Evolutionary conservation across 2,113 vertebrate genomes (phyloP).

Genomic region (Gasterosteus nipponicus): DNA sequence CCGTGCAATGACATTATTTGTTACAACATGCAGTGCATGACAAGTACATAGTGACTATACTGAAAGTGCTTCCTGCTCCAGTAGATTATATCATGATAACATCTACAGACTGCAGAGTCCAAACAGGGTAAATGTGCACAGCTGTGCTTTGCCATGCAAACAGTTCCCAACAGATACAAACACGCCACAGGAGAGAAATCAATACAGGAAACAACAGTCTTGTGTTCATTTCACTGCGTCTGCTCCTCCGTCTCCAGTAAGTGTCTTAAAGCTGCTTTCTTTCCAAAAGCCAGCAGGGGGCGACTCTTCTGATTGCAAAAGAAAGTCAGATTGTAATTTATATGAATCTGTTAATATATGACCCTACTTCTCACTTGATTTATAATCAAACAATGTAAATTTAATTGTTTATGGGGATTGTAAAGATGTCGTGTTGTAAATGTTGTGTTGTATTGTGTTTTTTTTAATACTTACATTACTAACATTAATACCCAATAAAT

Average conservation of each 20-base stretch:
- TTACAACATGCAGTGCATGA: background rate
- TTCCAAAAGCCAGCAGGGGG: background rate
- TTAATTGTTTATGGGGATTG: too few species aligned
- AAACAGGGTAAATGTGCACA: background rate
- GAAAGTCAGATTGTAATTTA: background rate
- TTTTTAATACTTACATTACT: too few species aligned
- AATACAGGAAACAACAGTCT: background rate
- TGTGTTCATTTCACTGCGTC: background rate
- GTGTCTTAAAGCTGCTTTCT: background rate
- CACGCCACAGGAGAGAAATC: background rate
- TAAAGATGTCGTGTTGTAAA: too few species aligned
- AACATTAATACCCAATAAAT: too few species aligned
- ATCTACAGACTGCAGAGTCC: background rate
- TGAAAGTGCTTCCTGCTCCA: background rate
- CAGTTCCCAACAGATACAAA: background rate
- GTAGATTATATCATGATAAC: background rate
- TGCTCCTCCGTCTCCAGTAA: background rate
- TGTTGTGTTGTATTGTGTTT: too few species aligned
- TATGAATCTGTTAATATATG: too few species aligned
- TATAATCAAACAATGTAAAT: too few species aligned
- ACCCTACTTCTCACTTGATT: too few species aligned
- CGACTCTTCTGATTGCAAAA: background rate
- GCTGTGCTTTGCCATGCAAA: background rate
- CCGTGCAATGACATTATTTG: background rate
- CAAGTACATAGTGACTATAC: background rate